phyloP scores from a whole-genome alignment of 2,888 invertebrate genomes.

The Phrixothrix hirtus region DNA sequence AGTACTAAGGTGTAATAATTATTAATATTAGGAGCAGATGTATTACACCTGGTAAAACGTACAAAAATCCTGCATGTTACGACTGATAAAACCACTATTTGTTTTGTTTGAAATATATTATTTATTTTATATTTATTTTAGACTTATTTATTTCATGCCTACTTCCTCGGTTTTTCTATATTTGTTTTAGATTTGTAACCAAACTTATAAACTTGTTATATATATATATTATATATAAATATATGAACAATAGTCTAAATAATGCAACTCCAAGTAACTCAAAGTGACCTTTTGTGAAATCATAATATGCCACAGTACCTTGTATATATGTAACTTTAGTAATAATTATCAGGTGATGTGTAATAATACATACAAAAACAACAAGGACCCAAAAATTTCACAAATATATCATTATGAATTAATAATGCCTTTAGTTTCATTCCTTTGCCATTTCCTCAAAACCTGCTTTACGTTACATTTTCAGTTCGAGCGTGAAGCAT shows the following conservation, averaged over 20 bases:
- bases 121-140: conserved; percentile 50
- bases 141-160: conserved; percentile 39
- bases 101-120: conserved; percentile 53
- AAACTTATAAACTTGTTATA: conserved; percentile 38
- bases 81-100: conserved; percentile 46
- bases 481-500: too few species aligned
- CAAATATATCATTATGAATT: conserved; percentile 44
- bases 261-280: conserved; percentile 48
- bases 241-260: conserved; percentile 32
- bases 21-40: too few species aligned
- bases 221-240: too few species aligned
- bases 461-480: too few species aligned
- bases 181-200: conserved; percentile 40
- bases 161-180: conserved; percentile 10
- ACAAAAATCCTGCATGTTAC: conserved; percentile 39
- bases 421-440: background rate
- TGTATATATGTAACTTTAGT: conserved; percentile 51
- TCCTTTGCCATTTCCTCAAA: too few species aligned
- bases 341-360: conserved; percentile 51
- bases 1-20: too few species aligned
- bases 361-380: conserved; percentile 43
- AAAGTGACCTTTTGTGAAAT: conserved; percentile 56
- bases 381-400: conserved; percentile 49
- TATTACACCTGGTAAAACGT: conserved; percentile 15
- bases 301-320: conserved; percentile 54